Conservation (phyloP, 92 coral and sea anemone species). For the Heteractis magnifica region DNA sequence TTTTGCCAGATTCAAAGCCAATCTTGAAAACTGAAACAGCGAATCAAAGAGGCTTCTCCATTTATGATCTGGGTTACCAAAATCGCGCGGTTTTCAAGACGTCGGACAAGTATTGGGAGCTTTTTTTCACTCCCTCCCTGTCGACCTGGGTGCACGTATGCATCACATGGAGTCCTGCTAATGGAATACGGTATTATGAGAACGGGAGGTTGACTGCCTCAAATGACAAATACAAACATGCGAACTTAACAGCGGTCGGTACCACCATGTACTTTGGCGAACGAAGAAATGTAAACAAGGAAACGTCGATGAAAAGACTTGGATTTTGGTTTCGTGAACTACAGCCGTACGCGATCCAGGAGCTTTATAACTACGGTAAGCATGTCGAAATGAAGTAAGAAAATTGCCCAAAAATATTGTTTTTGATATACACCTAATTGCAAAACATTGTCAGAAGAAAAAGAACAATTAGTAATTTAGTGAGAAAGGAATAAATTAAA, state of each 20-base stretch:
- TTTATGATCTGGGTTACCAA: neutral
- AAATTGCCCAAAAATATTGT: neutral
- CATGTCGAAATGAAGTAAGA: neutral
- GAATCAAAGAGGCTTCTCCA: slow-evolving; percentile 15
- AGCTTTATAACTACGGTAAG: slow-evolving; percentile 26
- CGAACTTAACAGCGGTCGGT: neutral
- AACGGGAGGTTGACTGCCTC: slow-evolving; percentile 32
- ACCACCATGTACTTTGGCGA: neutral
- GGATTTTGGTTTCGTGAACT: slow-evolving; percentile 23
- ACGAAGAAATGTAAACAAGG: neutral
- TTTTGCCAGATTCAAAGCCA: neutral
- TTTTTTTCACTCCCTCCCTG: slow-evolving; percentile 5
- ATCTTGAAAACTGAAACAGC: slow-evolving; percentile 11
- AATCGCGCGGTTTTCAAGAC: slow-evolving; percentile 14
- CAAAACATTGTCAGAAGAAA: too few relatives aligned
- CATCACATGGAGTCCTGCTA: slow-evolving; percentile 44
- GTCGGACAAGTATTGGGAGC: slow-evolving; percentile 33
- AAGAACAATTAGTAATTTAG: too few relatives aligned
- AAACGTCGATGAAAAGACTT: neutral
- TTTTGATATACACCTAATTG: too few relatives aligned
- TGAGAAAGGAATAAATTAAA: too few relatives aligned
- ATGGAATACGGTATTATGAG: slow-evolving; percentile 29
- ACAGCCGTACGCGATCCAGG: slow-evolving; percentile 14
- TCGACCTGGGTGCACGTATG: slow-evolving; percentile 16
- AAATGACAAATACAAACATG: neutral